Evolutionary conservation across 2,797 vertebrate species (phyloP).

Genomic region (Gymnothorax reevesii): DNA sequence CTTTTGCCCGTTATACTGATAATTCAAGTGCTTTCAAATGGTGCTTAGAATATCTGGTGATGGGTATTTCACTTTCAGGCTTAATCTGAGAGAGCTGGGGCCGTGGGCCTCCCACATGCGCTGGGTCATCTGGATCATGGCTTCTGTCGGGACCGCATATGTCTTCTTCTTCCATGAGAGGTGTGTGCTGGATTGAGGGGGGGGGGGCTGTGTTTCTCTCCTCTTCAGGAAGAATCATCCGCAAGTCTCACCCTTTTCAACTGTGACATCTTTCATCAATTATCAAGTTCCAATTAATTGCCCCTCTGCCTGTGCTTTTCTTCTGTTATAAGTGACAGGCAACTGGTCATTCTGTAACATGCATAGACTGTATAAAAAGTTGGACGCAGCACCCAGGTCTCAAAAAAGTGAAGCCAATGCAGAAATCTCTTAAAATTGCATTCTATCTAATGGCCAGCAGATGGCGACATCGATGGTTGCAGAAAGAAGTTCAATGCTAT

Average conservation of each 20-base stretch:
- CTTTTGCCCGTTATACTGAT: neutral
- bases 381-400: no score
- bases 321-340: no score
- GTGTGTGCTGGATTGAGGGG: constrained; percentile 56
- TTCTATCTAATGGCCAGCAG: no score
- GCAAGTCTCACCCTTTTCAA: neutral
- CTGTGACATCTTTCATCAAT: neutral
- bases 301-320: no score
- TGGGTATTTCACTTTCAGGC: constrained; percentile 65
- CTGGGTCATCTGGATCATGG: constrained; percentile 97
- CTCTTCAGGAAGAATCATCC: neutral
- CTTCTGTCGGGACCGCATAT: constrained; percentile 83
- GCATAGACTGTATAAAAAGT: no score
- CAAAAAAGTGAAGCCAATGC: no score
- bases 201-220: neutral
- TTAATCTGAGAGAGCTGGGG: constrained; percentile 90
- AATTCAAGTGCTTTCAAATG: neutral
- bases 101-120: constrained; percentile 96
- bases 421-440: no score
- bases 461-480: no score
- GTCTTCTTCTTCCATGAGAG: constrained; percentile 96
- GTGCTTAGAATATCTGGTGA: neutral
- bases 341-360: no score
- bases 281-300: neutral
- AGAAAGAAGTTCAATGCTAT: no score